Evolutionary conservation across 2,113 vertebrate genomes (phyloP), one percentile per base, ranked within the genome.

Genomic region (Podarcis cretensis): DNA sequence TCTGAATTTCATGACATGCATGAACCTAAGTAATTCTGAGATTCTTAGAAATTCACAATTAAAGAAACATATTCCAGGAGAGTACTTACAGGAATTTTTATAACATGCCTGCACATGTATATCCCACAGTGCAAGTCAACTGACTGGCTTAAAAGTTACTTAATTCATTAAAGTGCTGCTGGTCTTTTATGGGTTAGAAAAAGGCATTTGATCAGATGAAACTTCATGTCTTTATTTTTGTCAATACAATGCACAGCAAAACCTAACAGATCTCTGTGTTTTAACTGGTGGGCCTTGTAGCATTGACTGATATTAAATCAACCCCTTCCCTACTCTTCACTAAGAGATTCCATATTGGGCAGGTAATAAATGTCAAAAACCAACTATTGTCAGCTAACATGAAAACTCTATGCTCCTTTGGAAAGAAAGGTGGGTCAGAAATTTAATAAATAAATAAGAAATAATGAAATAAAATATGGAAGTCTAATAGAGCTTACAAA

Each of bases 401-500:
- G 82, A n/a, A 69, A 48, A 54, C 48, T 54, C 48, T 54, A 54
- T 54, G 48, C 48, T 54, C 48, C 0, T 54, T 54, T 54, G 10
- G 48, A 54, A 54, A 54, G 48, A 54, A 54, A 54, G 48, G 48
- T 54, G 48, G 48, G 48, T 10, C 10, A 54, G 48, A 54, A 54
- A 54, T 54, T 54, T 54, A 54, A 54, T 54, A 54, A 54, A 54
- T 54, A 54, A 48, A 8, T 43, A 43, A 10, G 35, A 35, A 0
- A 54, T 12, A 48, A 48, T 43, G 6, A 43, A 48, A 48, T 48
- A 66, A 35, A 76, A 71, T 48, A 87, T 69, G 35, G n/a, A 82
- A 89, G 84, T 87, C 69, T 18, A 87, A 81, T 20, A 87, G 85
- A 81, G 5, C 59, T 8, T 65, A 81, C n/a, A 23, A 81, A 65